A percentile compares a stretch with the other conserved stretches of the same genome.
These are phyloP conservation scores for Caiman crocodilus DNA, from an alignment of 2,797 vertebrate species.

Conservation along the genomic window DNA sequence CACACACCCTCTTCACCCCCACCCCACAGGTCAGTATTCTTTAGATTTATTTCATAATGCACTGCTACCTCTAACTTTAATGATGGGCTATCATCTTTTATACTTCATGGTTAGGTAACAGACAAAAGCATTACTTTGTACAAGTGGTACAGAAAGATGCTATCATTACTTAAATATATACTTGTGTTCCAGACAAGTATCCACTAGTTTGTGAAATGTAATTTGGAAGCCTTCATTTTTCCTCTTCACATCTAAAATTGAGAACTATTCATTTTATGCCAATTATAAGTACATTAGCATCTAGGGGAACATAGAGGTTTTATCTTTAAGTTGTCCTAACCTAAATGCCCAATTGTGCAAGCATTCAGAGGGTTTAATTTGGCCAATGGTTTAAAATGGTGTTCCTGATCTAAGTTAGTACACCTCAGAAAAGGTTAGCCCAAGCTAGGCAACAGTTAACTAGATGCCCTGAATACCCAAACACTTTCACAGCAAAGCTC, in stretches of 20 bases:
- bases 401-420: too few relatives aligned
- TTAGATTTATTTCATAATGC: neutral
- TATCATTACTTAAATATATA: constrained; percentile 35
- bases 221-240: constrained; percentile 15
- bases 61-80: constrained; percentile 32
- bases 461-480: too few relatives aligned
- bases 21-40: neutral
- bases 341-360: too few relatives aligned
- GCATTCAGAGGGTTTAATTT: too few relatives aligned
- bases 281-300: neutral
- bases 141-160: constrained; percentile 14
- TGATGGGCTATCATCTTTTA: neutral
- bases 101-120: constrained; percentile 2
- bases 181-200: constrained; percentile 1
- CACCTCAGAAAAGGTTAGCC: too few relatives aligned
- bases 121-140: neutral
- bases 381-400: too few relatives aligned
- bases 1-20: too few relatives aligned
- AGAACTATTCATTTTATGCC: neutral
- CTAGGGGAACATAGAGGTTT: too few relatives aligned
- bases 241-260: constrained; percentile 3
- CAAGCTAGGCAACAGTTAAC: too few relatives aligned
- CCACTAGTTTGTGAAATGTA: neutral
- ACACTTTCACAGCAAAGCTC: too few relatives aligned
- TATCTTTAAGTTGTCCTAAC: too few relatives aligned